Conservation (phyloP, 2,888 invertebrate genomes). For the Himalopsyche kuldschensis region DNA sequence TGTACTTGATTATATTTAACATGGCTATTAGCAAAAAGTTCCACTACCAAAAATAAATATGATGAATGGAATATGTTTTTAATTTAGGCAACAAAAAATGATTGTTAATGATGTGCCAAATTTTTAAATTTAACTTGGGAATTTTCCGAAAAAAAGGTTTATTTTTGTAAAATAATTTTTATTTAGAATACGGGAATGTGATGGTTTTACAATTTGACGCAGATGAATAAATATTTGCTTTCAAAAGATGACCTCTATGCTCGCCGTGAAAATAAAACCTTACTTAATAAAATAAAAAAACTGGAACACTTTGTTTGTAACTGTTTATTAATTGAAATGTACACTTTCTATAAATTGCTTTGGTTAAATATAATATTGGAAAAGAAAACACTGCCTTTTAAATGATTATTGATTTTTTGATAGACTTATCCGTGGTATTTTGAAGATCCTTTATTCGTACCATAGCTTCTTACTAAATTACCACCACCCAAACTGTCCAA, state of each 20-base stretch:
- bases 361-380: background rate
- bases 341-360: background rate
- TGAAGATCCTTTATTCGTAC: background rate
- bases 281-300: background rate
- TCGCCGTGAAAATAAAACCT: background rate
- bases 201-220: no score
- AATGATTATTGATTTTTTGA: background rate
- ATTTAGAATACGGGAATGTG: background rate
- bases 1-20: no score
- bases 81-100: no score
- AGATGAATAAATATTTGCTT: background rate
- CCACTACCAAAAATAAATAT: no score
- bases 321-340: background rate
- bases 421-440: background rate
- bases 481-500: conserved; percentile 45
- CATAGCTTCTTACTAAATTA: conserved; percentile 28
- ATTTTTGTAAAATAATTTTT: background rate
- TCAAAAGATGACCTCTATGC: background rate
- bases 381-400: background rate
- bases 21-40: no score
- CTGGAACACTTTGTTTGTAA: background rate
- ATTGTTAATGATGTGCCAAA: no score
- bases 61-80: no score
- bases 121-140: no score
- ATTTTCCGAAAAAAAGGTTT: no score